Base-by-base conservation (phyloP, 2,113 vertebrate genomes). In the Benitochromis conjunctus region DNA sequence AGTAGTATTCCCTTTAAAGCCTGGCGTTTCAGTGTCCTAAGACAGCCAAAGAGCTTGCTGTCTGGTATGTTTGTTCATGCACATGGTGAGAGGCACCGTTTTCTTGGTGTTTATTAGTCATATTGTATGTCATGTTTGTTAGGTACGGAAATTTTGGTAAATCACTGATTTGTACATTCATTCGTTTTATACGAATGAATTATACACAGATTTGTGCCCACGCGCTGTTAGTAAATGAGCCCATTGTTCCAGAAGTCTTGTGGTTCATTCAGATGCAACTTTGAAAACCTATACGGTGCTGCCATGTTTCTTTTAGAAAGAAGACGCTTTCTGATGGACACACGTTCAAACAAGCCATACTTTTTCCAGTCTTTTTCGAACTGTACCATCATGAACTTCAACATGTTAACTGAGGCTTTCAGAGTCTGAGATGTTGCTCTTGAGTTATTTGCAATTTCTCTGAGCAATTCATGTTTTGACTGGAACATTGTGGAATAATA, bases 231-330 rank as follows among this genome's bases (percentile, higher is more conserved):
- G 62, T 66, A 21, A 66, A 41, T 41, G 62, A 66, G 62, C 62
- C 62, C 3, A 0, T 24, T 43, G 36, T 0, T 69, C 24, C 64
- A 43, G 41, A 43, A 43, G 64, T 69, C 0, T 43, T 24, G 64
- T 43, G 64, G 36, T 69, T 69, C 36, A 69, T 69, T 41, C 38
- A 41, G 38, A 41, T 41, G 38, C 38, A 11, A 41, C 3, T 69
- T 69, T 43, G 64, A 41, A 69, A 69, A 69, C 7, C 36, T 69
- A 0, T 41, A 14, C 1, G 3, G 8, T 41, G 36, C n/a, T 66
- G 62, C 36, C 19, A 24, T 69, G 64, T 69, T 69, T 24, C 12
- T 1, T 43, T 43, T 69, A 43, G 38, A 71, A 46, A 71, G 64
- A 26, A 26, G 13, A 26, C 3, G 38, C 14, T 46, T 16, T 71